Evolutionary conservation across 2,797 vertebrate species (phyloP).

Genomic region (Cirrhinus molitorella): DNA sequence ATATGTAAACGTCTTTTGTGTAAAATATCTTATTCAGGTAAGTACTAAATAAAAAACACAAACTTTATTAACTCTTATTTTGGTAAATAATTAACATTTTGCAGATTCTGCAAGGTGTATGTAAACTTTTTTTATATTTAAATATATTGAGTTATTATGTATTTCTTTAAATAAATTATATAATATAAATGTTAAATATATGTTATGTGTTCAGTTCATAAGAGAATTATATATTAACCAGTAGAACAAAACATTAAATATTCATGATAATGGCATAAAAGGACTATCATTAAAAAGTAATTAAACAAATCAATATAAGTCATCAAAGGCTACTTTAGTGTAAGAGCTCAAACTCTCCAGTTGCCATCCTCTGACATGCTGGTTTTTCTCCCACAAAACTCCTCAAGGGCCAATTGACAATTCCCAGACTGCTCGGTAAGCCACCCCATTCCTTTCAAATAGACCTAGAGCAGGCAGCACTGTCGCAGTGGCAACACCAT

Average conservation of each 20-base stretch:
- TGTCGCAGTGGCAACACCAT: constrained; percentile 34
- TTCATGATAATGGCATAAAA: not conserved
- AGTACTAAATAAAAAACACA: no score
- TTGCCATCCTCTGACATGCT: not conserved
- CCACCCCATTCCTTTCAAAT: not conserved
- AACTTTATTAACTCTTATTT: no score
- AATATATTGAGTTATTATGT: no score
- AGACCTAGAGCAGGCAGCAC: constrained; percentile 21
- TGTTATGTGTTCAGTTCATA: not conserved
- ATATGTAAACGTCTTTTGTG: no score
- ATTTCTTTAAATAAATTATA: not conserved
- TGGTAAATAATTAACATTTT: no score
- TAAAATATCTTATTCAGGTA: no score
- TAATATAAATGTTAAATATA: not conserved
- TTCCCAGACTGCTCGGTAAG: constrained; percentile 25
- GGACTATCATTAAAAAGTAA: not conserved
- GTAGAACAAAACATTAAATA: not conserved
- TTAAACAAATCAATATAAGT: constrained; percentile 11
- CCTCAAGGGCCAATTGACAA: constrained; percentile 12
- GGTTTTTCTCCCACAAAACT: not conserved
- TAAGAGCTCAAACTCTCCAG: not conserved
- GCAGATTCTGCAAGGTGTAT: no score
- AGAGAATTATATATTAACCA: not conserved
- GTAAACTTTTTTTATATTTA: no score
- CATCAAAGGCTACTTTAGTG: not conserved